phyloP scores from a whole-genome alignment of 2,113 vertebrate genomes.

The Stomatorhinus ivindoensis region DNA sequence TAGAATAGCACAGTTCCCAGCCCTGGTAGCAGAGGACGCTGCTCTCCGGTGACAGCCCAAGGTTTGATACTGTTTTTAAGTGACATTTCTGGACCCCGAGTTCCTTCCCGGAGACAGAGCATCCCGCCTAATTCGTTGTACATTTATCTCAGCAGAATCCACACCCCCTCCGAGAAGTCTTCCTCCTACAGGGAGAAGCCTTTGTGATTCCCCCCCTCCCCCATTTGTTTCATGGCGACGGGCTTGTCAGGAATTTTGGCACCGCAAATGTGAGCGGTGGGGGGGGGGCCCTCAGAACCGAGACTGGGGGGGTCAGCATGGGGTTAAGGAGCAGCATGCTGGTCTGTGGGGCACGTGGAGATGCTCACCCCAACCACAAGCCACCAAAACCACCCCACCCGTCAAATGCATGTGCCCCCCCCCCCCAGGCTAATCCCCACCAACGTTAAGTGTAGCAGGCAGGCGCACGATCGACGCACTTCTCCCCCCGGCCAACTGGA shows the following conservation, averaged over 20 bases:
- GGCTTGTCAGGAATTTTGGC: not conserved
- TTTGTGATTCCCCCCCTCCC: not conserved
- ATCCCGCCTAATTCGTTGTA: not conserved
- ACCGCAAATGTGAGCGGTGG: not conserved
- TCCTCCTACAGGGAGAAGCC: not conserved
- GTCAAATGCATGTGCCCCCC: conserved; percentile 35
- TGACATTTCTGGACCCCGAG: not conserved
- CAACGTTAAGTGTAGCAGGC: conserved; percentile 27
- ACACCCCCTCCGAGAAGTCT: not conserved
- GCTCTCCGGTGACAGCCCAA: not conserved
- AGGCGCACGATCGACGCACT: conserved; percentile 68
- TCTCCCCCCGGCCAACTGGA: conserved; percentile 60
- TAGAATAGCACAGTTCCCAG: too few species aligned
- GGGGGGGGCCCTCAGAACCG: too few species aligned
- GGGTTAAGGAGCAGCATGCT: not conserved
- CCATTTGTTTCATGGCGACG: not conserved
- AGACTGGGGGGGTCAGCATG: not conserved
- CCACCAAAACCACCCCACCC: conserved; percentile 27
- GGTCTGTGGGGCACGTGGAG: not conserved
- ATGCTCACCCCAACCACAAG: not conserved
- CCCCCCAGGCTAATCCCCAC: conserved; percentile 57
- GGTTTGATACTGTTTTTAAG: not conserved
- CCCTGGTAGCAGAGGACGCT: not conserved
- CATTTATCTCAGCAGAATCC: not conserved
- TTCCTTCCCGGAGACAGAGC: not conserved